Evolutionary conservation across 2,113 vertebrate species (phyloP).

Genomic region (Sebastes schlegelii): DNA sequence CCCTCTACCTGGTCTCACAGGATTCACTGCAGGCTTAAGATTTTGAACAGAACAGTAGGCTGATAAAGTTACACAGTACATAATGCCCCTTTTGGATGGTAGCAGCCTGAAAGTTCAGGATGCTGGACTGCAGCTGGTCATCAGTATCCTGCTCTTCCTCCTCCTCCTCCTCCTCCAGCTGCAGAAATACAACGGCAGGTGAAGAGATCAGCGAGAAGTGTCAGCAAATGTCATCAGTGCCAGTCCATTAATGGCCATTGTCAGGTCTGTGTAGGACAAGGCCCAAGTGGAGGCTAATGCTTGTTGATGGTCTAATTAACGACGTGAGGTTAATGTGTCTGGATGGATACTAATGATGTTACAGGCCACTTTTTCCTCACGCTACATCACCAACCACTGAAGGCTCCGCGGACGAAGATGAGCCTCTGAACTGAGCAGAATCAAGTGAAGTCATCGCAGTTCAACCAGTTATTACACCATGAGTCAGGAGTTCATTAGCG

Average conservation of each 20-base stretch:
- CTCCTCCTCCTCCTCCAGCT: conserved; percentile 12
- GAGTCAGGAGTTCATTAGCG: conserved; percentile 51
- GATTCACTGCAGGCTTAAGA: too few relatives aligned
- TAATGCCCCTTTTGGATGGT: conserved; percentile 11
- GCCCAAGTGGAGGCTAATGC: conserved; percentile 56
- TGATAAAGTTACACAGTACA: conserved; percentile 7
- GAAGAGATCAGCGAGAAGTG: conserved; percentile 44
- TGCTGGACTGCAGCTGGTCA: conserved; percentile 9
- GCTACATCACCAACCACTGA: conserved; percentile 25
- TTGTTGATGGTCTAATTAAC: conserved; percentile 66
- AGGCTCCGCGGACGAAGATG: conserved; percentile 9
- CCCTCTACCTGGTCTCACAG: too few relatives aligned
- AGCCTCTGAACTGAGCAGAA: conserved; percentile 41
- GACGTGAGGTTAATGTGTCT: conserved; percentile 65
- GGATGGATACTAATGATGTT: conserved; percentile 62
- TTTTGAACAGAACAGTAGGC: background rate
- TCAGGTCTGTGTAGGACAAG: conserved; percentile 36
- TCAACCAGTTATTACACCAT: conserved; percentile 37
- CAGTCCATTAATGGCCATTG: conserved; percentile 54
- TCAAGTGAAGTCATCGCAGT: conserved; percentile 40
- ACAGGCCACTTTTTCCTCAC: conserved; percentile 48
- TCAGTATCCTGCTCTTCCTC: conserved; percentile 28
- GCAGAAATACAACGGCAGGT: background rate
- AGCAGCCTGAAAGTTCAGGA: background rate
- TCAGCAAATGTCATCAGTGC: conserved; percentile 44